Evolutionary conservation across 2,888 invertebrate species (phyloP), one percentile per base, ranked within the genome.

Genomic region (Orthosia gothica): DNA sequence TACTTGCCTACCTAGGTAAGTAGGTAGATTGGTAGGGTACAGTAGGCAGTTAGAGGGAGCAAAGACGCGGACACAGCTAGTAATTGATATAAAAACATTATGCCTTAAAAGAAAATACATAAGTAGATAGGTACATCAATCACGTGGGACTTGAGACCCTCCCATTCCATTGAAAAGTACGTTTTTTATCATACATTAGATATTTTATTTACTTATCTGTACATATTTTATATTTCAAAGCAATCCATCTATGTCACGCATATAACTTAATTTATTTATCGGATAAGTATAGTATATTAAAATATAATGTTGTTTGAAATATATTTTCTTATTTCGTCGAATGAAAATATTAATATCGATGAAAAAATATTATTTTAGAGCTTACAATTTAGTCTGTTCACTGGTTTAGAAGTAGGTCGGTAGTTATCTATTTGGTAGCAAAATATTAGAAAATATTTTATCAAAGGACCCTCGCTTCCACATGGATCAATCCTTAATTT

Each of bases 221-320:
- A 70, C 40, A 59, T 75, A 62, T 76, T 80, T 83, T 86, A 52
- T 79, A 78, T 84, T 70, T 72, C 73, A 76, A 68, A 74, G 83
- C 70, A 66, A 88, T 89, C 82, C 76, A 52, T 89, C 89, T 83
- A 58, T 83, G 87, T 86, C 89, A 71, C 45, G 23, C 49, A 63
- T 58, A 50, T 49, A 16, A 55, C 40, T 71, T 59, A 61, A 79
- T 76, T 72, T 70, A 62, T 74, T 62, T 69, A 59, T 26, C 61
- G 11, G 32, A n/a, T 32, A 23, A 15, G n/a, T n/a, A 40, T 16
- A 13, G 2, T 40, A 7, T 45, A 68, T 57, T 64, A 50, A 62
- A 26, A 26, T 5, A 32, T 63, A 12, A 40, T 64, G n/a, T 18
- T 52, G 15, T 57, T 50, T 26, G 11, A 23, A 23, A 63, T 58